Base-by-base conservation (phyloP, 2,888 invertebrate genomes). In the Zelleria hepariella region DNA sequence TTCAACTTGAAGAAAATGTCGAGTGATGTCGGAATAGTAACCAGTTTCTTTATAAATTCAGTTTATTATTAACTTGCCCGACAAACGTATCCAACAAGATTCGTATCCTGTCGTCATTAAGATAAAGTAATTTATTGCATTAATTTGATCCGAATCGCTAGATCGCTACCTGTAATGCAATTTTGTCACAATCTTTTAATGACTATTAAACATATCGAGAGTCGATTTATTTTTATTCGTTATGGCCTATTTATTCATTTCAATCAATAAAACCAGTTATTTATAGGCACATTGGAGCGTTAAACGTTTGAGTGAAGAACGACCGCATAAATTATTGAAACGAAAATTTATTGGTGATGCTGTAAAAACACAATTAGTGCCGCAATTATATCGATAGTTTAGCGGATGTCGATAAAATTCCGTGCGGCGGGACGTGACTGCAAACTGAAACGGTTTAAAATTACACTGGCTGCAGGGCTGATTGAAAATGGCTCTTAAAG, bases 371-470 rank as follows among this genome's bases (percentile, higher is more conserved):
- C 83, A 85, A 85, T 85, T 87, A 87, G 86, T 82, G 86, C 75
- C 83, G 86, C 74, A 76, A 80, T 72, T 70, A 68, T 74, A 82
- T 85, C 83, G 84, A 86, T 85, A 83, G 85, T 83, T 84, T 79
- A 79, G 79, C 82, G 83, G 80, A 85, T 83, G 86, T 86, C 86
- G 86, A 86, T 86, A 84, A 74, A 67, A 66, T 66, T 62, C 64
- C 81, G 73, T 70, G 67, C 77, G 75, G 82, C 83, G 83, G 76
- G 75, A 83, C 83, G 84, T 82, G 84, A 80, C 82, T 82, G 78
- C 80, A 77, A 77, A 77, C 72, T 77, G 78, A 76, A 82, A 81
- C 78, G 71, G 67, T 63, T 66, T 80, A 73, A 79, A 65, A 55
- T 64, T 67, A 62, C 58, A 51, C 56, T 23, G 63, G 59, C 7